Conservation (phyloP, 2,888 invertebrate species). For the Synanthedon vespiformis region DNA sequence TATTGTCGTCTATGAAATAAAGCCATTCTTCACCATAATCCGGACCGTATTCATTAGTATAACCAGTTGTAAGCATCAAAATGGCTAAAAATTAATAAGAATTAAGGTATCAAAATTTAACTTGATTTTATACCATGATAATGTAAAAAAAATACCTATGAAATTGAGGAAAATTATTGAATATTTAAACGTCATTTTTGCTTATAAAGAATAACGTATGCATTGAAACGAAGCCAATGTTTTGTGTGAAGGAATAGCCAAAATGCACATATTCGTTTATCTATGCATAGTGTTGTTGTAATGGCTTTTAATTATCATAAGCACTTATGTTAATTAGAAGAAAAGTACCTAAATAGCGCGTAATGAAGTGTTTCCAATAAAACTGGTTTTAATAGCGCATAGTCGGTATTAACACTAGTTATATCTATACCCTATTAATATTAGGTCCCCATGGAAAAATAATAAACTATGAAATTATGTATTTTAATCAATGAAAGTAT, state of each 20-base stretch:
- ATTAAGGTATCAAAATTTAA: background rate
- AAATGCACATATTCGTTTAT: background rate
- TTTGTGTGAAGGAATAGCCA: background rate
- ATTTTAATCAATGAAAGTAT: too few species aligned
- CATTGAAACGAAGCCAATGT: background rate
- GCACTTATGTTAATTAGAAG: background rate
- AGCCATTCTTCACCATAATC: constrained; percentile 59
- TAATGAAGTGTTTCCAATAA: too few species aligned
- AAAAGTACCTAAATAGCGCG: background rate
- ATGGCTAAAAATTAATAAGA: background rate
- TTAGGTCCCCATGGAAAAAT: too few species aligned
- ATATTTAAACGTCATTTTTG: background rate
- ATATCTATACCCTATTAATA: too few species aligned
- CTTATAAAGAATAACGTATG: background rate
- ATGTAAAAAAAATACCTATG: background rate
- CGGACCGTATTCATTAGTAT: constrained; percentile 25
- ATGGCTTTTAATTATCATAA: background rate
- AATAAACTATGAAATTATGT: too few species aligned
- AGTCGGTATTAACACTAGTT: too few species aligned
- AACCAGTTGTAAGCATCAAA: background rate
- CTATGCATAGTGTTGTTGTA: background rate
- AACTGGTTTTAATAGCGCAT: too few species aligned
- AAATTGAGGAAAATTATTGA: background rate
- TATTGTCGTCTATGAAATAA: constrained; percentile 53
- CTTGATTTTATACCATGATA: background rate